Conservation (phyloP, 2,113 vertebrate species). For the Brienomyrus brachyistius region DNA sequence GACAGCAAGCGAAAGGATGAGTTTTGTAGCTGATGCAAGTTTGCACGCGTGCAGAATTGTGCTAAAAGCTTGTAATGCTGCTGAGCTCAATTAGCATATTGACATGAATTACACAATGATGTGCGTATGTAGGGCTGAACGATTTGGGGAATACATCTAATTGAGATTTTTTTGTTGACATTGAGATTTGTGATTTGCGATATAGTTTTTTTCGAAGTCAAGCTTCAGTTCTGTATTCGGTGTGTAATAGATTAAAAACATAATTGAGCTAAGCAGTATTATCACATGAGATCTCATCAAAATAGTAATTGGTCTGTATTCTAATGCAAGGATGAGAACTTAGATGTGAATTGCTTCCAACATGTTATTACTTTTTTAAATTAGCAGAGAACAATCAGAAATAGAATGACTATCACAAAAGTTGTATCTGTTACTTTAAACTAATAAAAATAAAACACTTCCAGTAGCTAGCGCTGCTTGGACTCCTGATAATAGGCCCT, state of each 20-base stretch:
- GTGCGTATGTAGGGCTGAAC: neutral
- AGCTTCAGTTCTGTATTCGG: neutral
- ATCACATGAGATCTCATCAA: neutral
- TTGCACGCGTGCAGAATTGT: neutral
- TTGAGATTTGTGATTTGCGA: neutral
- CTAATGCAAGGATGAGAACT: neutral
- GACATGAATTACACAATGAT: neutral
- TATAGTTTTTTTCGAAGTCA: neutral
- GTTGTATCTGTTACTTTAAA: neutral
- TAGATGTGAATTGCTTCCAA: neutral
- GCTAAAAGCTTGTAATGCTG: neutral
- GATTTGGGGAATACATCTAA: neutral
- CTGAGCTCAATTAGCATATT: neutral
- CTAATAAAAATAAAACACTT: neutral
- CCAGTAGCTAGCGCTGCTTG: neutral
- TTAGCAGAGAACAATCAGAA: neutral
- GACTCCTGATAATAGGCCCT: no score
- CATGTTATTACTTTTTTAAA: neutral
- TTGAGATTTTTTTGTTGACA: no score
- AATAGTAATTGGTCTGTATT: neutral
- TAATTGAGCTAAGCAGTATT: neutral
- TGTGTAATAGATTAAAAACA: neutral
- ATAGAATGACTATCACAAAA: neutral
- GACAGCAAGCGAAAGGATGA: no score
- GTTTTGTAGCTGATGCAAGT: neutral